phyloP scores from a whole-genome alignment of 2,113 vertebrate species.

The Elephas maximus region DNA sequence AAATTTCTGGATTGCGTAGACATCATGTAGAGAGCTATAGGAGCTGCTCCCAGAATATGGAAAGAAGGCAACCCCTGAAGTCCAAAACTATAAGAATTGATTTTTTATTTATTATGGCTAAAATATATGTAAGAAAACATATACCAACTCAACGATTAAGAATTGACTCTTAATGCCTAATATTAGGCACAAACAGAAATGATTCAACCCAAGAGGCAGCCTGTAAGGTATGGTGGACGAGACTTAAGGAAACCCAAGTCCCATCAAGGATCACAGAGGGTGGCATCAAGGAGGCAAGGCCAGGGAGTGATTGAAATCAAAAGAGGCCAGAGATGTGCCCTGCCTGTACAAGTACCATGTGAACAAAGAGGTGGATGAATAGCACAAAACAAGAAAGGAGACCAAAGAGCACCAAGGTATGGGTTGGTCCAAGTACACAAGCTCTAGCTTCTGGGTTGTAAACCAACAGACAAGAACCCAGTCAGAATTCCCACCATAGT shows the following conservation, averaged over 20 bases:
- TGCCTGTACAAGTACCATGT: accelerated
- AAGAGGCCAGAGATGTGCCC: neutral
- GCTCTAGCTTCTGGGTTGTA: neutral
- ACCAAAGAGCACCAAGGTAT: too few relatives aligned
- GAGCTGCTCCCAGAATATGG: neutral
- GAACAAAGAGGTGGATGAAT: neutral
- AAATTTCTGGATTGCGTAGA: neutral
- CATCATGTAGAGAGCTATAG: neutral
- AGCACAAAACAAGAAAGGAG: too few relatives aligned
- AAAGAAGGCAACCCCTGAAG: neutral
- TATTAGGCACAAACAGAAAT: neutral
- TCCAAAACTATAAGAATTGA: neutral
- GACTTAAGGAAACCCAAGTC: neutral
- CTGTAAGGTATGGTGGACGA: neutral
- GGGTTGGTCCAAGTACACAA: neutral
- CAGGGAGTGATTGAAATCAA: accelerated
- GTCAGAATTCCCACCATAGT: neutral
- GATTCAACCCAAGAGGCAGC: neutral
- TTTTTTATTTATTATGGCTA: neutral
- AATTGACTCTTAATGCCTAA: neutral
- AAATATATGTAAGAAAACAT: neutral
- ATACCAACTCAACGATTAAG: neutral
- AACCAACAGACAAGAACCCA: neutral
- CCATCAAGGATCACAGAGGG: neutral
- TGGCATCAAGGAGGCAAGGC: neutral